These are phyloP conservation scores for Oophaga pumilio DNA, from an alignment of 2,113 vertebrate genomes.

Conservation along the genomic window DNA sequence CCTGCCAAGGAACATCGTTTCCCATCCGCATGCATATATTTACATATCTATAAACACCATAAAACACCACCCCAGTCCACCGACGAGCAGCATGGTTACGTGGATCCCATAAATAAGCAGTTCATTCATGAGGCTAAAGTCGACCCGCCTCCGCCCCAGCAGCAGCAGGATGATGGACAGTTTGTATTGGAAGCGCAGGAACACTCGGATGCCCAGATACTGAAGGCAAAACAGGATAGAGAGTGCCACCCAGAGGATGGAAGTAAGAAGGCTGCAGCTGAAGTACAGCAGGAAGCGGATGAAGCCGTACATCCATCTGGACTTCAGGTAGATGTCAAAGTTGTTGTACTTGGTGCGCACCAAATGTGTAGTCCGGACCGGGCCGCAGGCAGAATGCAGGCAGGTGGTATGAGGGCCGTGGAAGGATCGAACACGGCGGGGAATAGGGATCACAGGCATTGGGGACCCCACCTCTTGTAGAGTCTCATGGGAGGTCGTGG, in stretches of 20 bases:
- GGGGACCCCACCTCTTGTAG: constrained; percentile 69
- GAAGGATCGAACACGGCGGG: constrained; percentile 94
- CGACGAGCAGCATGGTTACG: constrained; percentile 95
- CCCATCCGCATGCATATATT: constrained; percentile 68
- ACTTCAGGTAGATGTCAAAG: constrained; percentile 93
- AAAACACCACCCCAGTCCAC: constrained; percentile 96
- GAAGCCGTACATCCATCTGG: constrained; percentile 93
- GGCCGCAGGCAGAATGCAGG: constrained; percentile 94
- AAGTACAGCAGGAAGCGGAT: constrained; percentile 95
- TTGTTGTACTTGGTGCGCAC: constrained; percentile 96
- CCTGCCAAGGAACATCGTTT: constrained; percentile 27
- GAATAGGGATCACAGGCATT: constrained; percentile 98
- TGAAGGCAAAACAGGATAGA: constrained; percentile 90
- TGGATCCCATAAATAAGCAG: constrained; percentile 94
- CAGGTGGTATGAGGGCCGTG: constrained; percentile 96
- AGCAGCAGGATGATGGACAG: constrained; percentile 90
- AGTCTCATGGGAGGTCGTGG: constrained; percentile 64
- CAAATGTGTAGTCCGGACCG: constrained; percentile 81
- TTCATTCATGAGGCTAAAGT: constrained; percentile 91
- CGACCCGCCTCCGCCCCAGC: constrained; percentile 86
- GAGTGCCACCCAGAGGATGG: constrained; percentile 92
- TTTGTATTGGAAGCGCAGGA: constrained; percentile 96
- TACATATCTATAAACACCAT: constrained; percentile 99
- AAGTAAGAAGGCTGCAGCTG: constrained; percentile 94
- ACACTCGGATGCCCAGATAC: constrained; percentile 86